Evolutionary conservation across 2,113 vertebrate genomes (phyloP).

Genomic region (Melozone crissalis): DNA sequence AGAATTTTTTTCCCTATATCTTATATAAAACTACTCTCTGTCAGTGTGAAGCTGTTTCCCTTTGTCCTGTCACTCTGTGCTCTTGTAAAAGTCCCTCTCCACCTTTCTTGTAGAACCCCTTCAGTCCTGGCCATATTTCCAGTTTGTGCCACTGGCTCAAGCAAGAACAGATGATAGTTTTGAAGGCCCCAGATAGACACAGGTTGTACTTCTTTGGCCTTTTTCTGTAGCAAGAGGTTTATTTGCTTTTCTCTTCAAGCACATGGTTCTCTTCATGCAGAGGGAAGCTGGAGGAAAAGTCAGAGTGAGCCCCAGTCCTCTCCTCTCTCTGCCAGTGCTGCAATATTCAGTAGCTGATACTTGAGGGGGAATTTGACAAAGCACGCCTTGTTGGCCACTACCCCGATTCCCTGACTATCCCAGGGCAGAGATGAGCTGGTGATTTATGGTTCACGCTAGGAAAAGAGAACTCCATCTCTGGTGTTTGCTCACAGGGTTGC

Average conservation of each 20-base stretch:
- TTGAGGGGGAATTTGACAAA: background rate
- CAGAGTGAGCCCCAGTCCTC: background rate
- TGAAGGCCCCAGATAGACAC: accelerated
- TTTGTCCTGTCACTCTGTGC: background rate
- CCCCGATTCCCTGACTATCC: background rate
- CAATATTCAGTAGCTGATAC: background rate
- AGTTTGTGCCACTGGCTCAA: background rate
- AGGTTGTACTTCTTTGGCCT: background rate
- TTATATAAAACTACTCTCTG: background rate
- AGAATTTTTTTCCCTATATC: background rate
- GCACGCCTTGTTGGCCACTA: background rate
- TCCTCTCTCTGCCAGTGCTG: background rate
- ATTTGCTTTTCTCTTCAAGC: background rate
- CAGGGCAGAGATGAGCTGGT: background rate
- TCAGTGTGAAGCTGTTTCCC: background rate
- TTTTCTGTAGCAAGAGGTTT: background rate
- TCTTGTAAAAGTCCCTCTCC: background rate
- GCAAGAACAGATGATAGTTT: background rate
- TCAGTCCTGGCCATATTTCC: background rate
- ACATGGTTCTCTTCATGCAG: accelerated
- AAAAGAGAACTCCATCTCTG: background rate
- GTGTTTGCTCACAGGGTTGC: background rate
- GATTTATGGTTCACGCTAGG: background rate
- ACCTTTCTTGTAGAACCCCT: background rate
- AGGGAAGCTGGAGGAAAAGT: background rate